phyloP scores from a whole-genome alignment of 2,888 invertebrate genomes.

The Drosophila mimica region DNA sequence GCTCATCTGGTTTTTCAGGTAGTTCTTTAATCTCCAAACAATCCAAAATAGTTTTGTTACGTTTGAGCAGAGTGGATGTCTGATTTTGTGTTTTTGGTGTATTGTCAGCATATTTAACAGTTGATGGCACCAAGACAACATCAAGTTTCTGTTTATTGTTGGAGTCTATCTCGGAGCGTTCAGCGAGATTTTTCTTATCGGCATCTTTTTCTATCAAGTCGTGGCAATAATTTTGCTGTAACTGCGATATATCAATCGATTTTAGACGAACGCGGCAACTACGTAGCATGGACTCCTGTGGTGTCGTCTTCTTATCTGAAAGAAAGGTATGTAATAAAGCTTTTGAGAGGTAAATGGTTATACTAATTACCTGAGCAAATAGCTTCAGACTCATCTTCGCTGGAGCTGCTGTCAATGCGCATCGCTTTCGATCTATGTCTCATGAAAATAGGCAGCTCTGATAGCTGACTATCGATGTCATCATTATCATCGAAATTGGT shows the following conservation, averaged over 20 bases:
- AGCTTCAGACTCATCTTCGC: conserved; percentile 22
- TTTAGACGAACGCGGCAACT: conserved; percentile 25
- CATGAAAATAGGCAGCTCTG: neutral
- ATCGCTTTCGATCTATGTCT: conserved; percentile 4
- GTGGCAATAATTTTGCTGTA: neutral
- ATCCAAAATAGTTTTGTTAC: conserved; percentile 4
- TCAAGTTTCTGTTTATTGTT: conserved; percentile 2
- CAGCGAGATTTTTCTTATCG: neutral
- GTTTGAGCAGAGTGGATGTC: conserved; percentile 1
- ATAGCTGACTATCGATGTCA: neutral
- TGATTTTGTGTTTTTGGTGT: neutral
- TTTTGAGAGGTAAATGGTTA: neutral
- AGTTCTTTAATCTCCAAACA: neutral
- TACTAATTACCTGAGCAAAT: conserved; percentile 10
- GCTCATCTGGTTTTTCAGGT: neutral
- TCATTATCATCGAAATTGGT: neutral
- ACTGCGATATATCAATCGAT: neutral
- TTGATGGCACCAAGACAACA: neutral
- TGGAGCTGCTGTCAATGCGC: conserved; percentile 45
- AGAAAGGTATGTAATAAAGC: neutral
- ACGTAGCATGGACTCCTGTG: neutral
- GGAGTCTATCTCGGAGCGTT: neutral
- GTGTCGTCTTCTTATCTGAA: neutral
- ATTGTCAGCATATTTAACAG: neutral
- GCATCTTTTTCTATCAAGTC: neutral